Evolutionary conservation across 2,888 invertebrate species (phyloP), one percentile per base, ranked within the genome.

Genomic region (Ceramica pisi): DNA sequence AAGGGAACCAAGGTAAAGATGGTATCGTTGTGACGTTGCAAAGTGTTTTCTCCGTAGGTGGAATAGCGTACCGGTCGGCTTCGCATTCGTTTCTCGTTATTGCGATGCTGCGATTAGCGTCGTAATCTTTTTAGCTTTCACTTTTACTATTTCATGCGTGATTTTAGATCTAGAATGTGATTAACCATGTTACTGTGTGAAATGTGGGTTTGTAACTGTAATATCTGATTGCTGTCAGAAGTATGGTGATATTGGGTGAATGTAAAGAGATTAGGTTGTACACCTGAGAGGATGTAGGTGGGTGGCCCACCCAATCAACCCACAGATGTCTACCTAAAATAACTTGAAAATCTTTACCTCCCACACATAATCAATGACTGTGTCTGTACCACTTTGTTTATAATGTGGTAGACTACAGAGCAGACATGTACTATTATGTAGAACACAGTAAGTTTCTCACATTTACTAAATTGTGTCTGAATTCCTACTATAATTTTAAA

Each of bases 1-100:
- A 97, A 97, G 97, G 97, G 97, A 97, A 97, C 96, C 97, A 97
- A 97, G 97, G 97, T 97, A 97, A 95, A 91, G 90, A 91, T 90
- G 85, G 83, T 83, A 90, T 88, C 89, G 89, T 91, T 94, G 90
- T 96, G 95, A 95, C 95, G 96, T 96, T 94, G 95, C 94, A 94
- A 81, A 85, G 92, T 93, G 94, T 94, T 94, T 93, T 94, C 91
- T 91, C 90, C 87, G 89, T 90, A 92, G 89, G 88, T 90, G 88
- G 88, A 89, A 89, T 86, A 90, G 90, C 69, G 80, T 87, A 93
- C 95, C 95, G 95, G 95, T 93, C 93, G 91, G 92, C 92, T 93
- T 91, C 86, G 90, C 89, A 85, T 90, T 91, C 89, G 89, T 87
- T 89, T 87, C 89, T 90, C 81, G 82, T 84, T 87, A 85, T 80